phyloP scores from a whole-genome alignment of 2,113 vertebrate genomes.

The Poeciliopsis turrubarensis region DNA sequence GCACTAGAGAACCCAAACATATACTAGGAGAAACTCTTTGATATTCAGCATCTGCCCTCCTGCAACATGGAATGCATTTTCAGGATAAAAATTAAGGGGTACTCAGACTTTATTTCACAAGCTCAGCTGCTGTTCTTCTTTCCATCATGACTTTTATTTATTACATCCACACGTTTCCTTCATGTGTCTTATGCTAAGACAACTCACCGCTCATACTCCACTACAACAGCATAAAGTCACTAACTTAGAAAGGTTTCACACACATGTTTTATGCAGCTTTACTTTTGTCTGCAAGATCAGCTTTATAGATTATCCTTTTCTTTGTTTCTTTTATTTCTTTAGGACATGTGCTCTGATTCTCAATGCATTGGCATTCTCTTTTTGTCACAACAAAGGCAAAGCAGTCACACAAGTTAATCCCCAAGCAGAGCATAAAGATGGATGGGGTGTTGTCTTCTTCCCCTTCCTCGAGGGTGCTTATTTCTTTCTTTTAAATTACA shows the following conservation, averaged over 20 bases:
- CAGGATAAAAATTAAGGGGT: constrained; percentile 1
- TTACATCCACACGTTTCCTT: background rate
- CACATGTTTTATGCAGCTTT: background rate
- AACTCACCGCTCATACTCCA: background rate
- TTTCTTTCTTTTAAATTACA: background rate
- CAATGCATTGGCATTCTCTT: background rate
- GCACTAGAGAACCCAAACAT: constrained; percentile 16
- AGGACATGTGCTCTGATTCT: constrained; percentile 7
- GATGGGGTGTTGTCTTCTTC: background rate
- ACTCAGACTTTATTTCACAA: background rate
- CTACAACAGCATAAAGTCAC: background rate
- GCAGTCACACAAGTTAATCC: background rate
- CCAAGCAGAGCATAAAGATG: background rate
- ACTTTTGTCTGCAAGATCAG: background rate
- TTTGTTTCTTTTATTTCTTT: constrained; percentile 1
- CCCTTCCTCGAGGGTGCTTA: background rate
- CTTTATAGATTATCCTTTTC: background rate
- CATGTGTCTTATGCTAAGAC: background rate
- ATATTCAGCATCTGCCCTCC: constrained; percentile 13
- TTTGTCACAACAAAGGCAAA: background rate
- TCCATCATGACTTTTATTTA: background rate
- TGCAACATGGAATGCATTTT: constrained; percentile 21
- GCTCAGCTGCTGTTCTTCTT: background rate
- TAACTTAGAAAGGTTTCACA: background rate
- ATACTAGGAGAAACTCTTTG: constrained; percentile 26